Percentiles rank a stretch among this genome's conserved stretches.
Conservation (phyloP, 1,140 invertebrate genomes). For the Bombus impatiens region DNA sequence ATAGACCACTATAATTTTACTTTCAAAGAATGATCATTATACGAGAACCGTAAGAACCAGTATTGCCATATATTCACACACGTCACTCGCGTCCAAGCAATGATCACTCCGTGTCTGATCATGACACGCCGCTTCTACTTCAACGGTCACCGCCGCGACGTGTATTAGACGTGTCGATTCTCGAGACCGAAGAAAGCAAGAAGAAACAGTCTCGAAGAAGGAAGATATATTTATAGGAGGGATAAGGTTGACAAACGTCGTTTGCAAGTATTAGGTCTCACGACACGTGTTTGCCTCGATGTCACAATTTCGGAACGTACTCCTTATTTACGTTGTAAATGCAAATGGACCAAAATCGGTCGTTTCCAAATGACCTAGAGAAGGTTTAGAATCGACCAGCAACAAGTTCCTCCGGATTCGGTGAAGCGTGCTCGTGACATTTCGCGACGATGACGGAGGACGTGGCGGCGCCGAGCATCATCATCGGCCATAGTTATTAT, state of each 20-base stretch:
- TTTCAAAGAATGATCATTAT: background rate
- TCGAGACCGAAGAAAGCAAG: background rate
- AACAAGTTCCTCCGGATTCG: constrained; percentile 6
- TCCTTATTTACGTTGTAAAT: constrained; percentile 66
- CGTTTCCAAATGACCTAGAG: constrained; percentile 64
- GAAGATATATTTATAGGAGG: background rate
- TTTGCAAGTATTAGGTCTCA: background rate
- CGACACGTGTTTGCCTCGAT: constrained; percentile 22
- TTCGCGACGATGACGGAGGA: constrained; percentile 25
- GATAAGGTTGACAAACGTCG: background rate
- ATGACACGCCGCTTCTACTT: background rate
- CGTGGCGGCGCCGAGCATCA: background rate
- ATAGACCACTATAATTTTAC: background rate
- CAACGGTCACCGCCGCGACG: background rate
- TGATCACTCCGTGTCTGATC: background rate
- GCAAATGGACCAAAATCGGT: constrained; percentile 56
- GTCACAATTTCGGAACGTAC: constrained; percentile 47
- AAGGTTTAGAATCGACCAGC: constrained; percentile 51
- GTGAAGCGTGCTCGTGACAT: constrained; percentile 44
- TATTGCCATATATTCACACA: background rate
- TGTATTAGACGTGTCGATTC: background rate
- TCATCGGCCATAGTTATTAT: background rate
- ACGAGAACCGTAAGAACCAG: background rate
- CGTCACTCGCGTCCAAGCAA: background rate
- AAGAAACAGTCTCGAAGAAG: no score